phyloP scores from a whole-genome alignment of 2,888 invertebrate species.

The Nomada fabriciana region DNA sequence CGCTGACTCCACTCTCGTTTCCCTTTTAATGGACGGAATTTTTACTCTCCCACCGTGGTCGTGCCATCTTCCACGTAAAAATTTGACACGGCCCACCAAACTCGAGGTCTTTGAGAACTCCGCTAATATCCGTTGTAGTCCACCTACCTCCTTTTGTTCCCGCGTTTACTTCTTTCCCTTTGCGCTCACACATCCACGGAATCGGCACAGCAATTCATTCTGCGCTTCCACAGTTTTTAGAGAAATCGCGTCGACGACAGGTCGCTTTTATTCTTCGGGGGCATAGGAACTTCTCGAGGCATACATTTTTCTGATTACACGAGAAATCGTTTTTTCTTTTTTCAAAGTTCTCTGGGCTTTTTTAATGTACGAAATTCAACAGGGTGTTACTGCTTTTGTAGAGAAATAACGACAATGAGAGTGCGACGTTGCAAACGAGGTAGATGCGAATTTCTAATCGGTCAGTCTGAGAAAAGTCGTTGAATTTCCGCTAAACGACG shows the following conservation, averaged over 20 bases:
- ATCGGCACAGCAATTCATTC: background rate
- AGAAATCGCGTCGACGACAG: background rate
- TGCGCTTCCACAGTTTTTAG: background rate
- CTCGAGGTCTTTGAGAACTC: constrained; percentile 2
- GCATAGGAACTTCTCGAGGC: background rate
- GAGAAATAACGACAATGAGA: no score
- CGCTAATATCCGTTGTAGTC: constrained; percentile 24
- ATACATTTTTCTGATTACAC: background rate
- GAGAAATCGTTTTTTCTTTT: background rate
- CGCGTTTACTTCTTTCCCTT: background rate
- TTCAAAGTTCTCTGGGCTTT: background rate
- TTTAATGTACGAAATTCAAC: background rate
- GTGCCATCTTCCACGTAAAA: constrained; percentile 30
- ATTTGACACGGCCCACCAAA: constrained; percentile 40
- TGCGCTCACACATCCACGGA: background rate
- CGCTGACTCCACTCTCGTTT: constrained; percentile 45
- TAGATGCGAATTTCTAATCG: background rate
- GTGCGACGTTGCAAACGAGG: background rate
- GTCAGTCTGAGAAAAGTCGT: background rate
- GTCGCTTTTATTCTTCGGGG: background rate
- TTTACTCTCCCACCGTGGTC: constrained; percentile 27
- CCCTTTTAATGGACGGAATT: constrained; percentile 59
- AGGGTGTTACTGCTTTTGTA: no score
- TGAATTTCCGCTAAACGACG: background rate
- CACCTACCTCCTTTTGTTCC: constrained; percentile 1